phyloP scores from a whole-genome alignment of 2,888 invertebrate genomes.

The Caenorhabditis doughertyi region DNA sequence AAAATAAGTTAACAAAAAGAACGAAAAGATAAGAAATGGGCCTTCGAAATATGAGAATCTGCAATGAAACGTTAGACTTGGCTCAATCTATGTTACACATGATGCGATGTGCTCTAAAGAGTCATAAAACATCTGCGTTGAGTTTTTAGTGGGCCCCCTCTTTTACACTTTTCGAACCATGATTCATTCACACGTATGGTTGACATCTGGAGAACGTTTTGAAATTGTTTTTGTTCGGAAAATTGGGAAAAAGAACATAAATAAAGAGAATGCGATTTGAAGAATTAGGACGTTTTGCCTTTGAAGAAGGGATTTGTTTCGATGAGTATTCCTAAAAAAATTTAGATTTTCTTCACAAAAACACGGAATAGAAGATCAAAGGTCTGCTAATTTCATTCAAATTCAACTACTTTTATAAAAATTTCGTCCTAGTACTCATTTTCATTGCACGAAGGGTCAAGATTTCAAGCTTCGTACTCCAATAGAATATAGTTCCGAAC shows the following conservation, averaged over 20 bases:
- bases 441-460: too few species aligned
- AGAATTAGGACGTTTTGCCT: too few species aligned
- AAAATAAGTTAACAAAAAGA: neutral
- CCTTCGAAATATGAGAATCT: constrained; percentile 44
- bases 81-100: constrained; percentile 46
- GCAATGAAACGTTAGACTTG: constrained; percentile 44
- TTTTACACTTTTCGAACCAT: constrained; percentile 18
- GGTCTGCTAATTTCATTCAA: too few species aligned
- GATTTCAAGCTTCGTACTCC: too few species aligned
- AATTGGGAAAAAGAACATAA: neutral
- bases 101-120: constrained; percentile 31
- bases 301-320: too few species aligned
- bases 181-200: constrained; percentile 26
- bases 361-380: too few species aligned
- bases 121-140: constrained; percentile 52
- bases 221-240: too few species aligned
- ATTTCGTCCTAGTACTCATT: too few species aligned
- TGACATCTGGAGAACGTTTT: constrained; percentile 27
- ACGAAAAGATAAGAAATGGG: neutral
- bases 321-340: neutral
- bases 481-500: too few species aligned
- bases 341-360: too few species aligned
- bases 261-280: neutral
- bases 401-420: too few species aligned
- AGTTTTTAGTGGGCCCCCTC: neutral